Conservation (phyloP, 1,140 invertebrate genomes). For the Anoplophora glabripennis region DNA sequence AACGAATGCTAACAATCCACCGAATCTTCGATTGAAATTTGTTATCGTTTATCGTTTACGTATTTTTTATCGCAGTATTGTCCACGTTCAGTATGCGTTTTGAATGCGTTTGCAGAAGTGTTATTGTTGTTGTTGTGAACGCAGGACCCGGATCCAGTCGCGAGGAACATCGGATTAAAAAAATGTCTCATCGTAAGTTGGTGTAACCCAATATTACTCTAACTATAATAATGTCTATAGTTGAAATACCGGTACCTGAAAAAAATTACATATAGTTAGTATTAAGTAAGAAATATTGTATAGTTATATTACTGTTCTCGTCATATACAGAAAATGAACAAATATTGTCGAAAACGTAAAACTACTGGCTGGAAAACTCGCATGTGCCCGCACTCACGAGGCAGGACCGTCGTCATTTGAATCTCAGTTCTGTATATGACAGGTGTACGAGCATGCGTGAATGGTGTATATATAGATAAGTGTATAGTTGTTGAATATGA, state of each 20-base stretch:
- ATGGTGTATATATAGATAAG: constrained; percentile 4
- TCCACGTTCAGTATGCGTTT: too few relatives aligned
- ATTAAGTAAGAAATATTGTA: constrained; percentile 29
- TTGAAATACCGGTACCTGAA: constrained; percentile 36
- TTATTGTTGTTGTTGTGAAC: too few relatives aligned
- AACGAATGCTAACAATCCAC: background rate
- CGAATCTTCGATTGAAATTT: too few relatives aligned
- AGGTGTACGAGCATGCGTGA: constrained; percentile 4
- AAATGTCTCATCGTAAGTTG: too few relatives aligned
- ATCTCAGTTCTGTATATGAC: constrained; percentile 1
- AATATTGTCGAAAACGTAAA: constrained; percentile 4
- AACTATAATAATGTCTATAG: background rate
- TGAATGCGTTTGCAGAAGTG: too few relatives aligned
- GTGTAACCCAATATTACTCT: background rate
- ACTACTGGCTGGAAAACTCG: background rate
- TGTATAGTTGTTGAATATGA: constrained; percentile 25
- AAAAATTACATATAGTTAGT: constrained; percentile 29
- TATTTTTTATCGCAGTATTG: too few relatives aligned
- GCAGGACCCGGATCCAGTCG: too few relatives aligned
- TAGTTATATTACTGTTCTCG: constrained; percentile 16
- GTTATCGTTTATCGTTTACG: too few relatives aligned
- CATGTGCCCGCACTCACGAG: background rate
- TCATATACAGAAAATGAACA: background rate
- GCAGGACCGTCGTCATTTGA: too few relatives aligned
- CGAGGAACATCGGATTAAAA: too few relatives aligned